phyloP scores from a whole-genome alignment of 2,888 invertebrate species.

The Drosophila mettleri region DNA sequence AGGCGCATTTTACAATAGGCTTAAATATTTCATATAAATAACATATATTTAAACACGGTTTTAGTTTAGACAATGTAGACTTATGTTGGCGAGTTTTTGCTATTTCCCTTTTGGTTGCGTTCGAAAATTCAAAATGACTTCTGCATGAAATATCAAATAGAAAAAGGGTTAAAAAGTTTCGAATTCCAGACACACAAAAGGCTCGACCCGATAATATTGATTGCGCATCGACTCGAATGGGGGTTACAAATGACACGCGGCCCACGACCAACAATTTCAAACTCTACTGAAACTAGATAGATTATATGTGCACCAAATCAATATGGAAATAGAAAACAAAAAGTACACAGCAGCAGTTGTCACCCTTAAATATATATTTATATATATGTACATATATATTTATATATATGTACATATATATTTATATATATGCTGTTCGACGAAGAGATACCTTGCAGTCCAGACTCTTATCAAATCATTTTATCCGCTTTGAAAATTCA shows the following conservation, averaged over 20 bases:
- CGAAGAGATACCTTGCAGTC: neutral
- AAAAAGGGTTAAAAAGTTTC: constrained; percentile 66
- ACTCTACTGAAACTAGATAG: constrained; percentile 30
- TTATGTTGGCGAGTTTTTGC: neutral
- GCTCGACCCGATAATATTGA: constrained; percentile 32
- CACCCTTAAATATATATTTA: constrained; percentile 48
- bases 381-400: too few species aligned
- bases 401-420: too few species aligned
- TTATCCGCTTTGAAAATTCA: too few species aligned
- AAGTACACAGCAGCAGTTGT: constrained; percentile 41
- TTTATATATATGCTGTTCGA: too few species aligned
- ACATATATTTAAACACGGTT: neutral
- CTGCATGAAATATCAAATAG: constrained; percentile 56
- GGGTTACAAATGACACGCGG: constrained; percentile 36
- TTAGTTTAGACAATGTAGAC: neutral
- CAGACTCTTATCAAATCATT: neutral
- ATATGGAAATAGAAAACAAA: constrained; percentile 74
- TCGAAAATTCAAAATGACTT: constrained; percentile 41
- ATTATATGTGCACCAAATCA: constrained; percentile 71
- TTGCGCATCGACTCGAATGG: constrained; percentile 30
- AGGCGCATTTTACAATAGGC: too few species aligned
- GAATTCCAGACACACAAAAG: constrained; percentile 44
- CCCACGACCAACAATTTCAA: constrained; percentile 16
- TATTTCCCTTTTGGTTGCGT: neutral
- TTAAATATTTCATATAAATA: neutral